phyloP scores from a whole-genome alignment of 2,113 vertebrate genomes.

The Gopherus evgoodei region DNA sequence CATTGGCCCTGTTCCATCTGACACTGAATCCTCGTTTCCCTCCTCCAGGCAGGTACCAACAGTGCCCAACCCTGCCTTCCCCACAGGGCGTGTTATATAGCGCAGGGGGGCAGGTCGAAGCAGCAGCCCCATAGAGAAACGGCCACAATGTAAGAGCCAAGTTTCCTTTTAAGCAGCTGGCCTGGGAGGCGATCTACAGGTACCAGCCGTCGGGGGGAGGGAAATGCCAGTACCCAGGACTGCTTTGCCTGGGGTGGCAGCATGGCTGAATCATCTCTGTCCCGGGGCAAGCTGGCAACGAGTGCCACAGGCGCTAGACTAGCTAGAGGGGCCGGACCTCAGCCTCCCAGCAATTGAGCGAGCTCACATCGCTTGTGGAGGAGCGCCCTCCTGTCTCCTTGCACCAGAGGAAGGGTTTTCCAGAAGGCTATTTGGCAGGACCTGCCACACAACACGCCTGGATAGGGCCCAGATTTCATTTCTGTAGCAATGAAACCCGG shows the following conservation, averaged over 20 bases:
- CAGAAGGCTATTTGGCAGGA: neutral
- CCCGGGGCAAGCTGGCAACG: neutral
- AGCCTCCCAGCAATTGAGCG: neutral
- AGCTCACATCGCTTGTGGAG: neutral
- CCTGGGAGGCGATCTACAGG: too few species aligned
- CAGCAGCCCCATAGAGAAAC: neutral
- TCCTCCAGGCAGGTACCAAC: too few species aligned
- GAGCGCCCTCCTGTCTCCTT: too few species aligned
- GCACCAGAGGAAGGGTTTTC: too few species aligned
- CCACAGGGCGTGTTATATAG: too few species aligned
- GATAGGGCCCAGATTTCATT: neutral
- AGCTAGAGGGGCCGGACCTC: too few species aligned
- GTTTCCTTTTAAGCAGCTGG: neutral
- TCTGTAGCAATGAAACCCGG: neutral
- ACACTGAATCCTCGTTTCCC: neutral
- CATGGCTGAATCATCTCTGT: accelerated
- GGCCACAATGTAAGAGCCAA: neutral
- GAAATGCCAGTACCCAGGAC: neutral
- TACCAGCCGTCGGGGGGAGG: accelerated
- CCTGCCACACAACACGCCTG: neutral
- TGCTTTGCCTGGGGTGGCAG: neutral
- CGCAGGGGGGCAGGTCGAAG: neutral
- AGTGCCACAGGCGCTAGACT: neutral
- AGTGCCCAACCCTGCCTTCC: neutral
- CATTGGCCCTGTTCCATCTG: neutral